Evolutionary conservation across 1,140 invertebrate species (phyloP).

Genomic region (Zelostemma sp.): DNA sequence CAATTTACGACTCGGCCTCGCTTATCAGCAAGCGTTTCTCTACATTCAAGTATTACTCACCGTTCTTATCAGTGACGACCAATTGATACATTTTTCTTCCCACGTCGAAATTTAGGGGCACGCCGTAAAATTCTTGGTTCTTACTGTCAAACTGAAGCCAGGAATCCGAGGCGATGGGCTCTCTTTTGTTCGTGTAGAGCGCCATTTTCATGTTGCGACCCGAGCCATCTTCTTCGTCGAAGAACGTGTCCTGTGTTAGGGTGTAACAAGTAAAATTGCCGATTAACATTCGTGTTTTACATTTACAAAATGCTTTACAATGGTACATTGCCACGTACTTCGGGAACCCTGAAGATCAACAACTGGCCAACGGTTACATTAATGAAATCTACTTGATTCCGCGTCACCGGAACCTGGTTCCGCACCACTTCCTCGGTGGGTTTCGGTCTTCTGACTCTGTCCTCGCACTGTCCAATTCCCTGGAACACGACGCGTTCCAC

Average conservation of each 20-base stretch:
- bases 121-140: conserved; percentile 91
- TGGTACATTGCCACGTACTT: conserved; percentile 68
- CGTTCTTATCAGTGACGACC: conserved; percentile 69
- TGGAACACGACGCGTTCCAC: conserved; percentile 75
- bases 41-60: too few species aligned
- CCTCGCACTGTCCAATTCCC: conserved; percentile 76
- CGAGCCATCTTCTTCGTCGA: conserved; percentile 87
- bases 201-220: conserved; percentile 80
- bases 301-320: background rate
- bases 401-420: conserved; percentile 80
- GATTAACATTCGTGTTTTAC: background rate
- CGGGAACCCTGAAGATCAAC: conserved; percentile 83
- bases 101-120: conserved; percentile 78
- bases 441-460: conserved; percentile 59
- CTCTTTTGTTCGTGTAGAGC: conserved; percentile 79
- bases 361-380: conserved; percentile 84
- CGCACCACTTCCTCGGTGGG: conserved; percentile 71
- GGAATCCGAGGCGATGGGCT: conserved; percentile 75
- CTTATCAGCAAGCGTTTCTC: too few species aligned
- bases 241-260: conserved; percentile 84
- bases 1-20: too few species aligned
- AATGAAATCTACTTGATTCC: conserved; percentile 88
- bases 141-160: conserved; percentile 92
- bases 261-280: conserved; percentile 4
- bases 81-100: conserved; percentile 83